A percentile compares a stretch with the other conserved stretches of the same genome.
These are phyloP conservation scores for Channallabes apus DNA, from an alignment of 2,797 vertebrate genomes.

Conservation along the genomic window DNA sequence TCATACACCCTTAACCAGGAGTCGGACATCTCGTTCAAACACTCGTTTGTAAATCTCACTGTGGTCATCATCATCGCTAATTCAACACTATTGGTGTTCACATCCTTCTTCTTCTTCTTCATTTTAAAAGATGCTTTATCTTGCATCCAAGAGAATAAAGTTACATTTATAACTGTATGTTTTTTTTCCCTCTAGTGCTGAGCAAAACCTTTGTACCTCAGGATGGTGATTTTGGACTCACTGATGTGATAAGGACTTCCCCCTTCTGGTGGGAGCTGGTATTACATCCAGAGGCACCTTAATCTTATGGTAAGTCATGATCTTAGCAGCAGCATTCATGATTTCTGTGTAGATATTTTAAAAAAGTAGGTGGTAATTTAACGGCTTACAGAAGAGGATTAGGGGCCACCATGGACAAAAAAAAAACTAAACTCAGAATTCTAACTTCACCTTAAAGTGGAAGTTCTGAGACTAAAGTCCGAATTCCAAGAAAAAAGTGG, in stretches of 20 bases:
- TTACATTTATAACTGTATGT: neutral
- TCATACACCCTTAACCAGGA: neutral
- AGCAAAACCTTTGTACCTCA: neutral
- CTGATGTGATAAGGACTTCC: neutral
- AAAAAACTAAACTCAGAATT: neutral
- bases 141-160: neutral
- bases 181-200: neutral
- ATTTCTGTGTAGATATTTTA: neutral
- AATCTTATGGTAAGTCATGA: neutral
- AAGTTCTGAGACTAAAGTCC: too few species aligned
- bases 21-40: neutral
- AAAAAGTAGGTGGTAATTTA: neutral
- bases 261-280: constrained; percentile 32
- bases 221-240: neutral
- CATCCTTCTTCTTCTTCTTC: neutral
- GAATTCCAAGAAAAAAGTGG: too few species aligned
- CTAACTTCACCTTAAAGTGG: too few species aligned
- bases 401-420: too few species aligned
- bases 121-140: neutral
- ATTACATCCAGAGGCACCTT: constrained; percentile 19
- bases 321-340: neutral
- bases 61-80: neutral
- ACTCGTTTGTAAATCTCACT: neutral
- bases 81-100: neutral
- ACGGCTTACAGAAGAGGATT: neutral